Conservation (phyloP, 1,140 invertebrate genomes). For the Drosophila melanica region DNA sequence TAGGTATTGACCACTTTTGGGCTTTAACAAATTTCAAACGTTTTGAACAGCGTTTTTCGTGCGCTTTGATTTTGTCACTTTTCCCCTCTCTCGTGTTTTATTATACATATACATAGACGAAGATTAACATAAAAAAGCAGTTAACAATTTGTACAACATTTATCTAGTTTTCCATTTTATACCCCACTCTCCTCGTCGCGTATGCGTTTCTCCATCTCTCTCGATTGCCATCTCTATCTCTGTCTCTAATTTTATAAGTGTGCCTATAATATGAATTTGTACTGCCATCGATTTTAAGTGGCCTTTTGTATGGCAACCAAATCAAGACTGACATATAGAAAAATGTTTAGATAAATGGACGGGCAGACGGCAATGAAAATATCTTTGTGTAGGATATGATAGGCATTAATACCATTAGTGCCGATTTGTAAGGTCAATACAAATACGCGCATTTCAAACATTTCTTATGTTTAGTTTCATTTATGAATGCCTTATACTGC, state of each 20-base stretch:
- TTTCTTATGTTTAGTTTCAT: too few species aligned
- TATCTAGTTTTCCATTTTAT: constrained; percentile 77
- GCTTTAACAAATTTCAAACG: constrained; percentile 31
- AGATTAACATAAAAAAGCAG: constrained; percentile 82
- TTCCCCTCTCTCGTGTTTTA: constrained; percentile 32
- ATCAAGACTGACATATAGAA: constrained; percentile 32
- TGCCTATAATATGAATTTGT: constrained; percentile 36
- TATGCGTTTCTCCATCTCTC: not conserved
- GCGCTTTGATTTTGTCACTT: constrained; percentile 80
- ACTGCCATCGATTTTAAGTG: constrained; percentile 63
- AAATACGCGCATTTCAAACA: not conserved
- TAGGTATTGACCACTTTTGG: constrained; percentile 30
- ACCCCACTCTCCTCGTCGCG: not conserved
- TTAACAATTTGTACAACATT: constrained; percentile 83
- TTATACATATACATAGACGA: constrained; percentile 66
- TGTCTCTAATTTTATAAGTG: constrained; percentile 31
- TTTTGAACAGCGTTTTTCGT: constrained; percentile 40
- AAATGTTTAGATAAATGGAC: constrained; percentile 33
- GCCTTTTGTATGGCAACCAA: constrained; percentile 62
- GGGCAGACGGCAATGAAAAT: constrained; percentile 6
- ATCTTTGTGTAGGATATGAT: constrained; percentile 60
- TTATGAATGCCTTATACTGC: too few species aligned
- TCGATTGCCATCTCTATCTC: not conserved
- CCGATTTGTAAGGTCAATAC: not conserved
- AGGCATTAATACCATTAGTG: constrained; percentile 24